Percentiles rank a stretch among this genome's conserved stretches.
Evolutionary conservation across 2,888 invertebrate genomes (phyloP).

Genomic region (Plebejus melissa): DNA sequence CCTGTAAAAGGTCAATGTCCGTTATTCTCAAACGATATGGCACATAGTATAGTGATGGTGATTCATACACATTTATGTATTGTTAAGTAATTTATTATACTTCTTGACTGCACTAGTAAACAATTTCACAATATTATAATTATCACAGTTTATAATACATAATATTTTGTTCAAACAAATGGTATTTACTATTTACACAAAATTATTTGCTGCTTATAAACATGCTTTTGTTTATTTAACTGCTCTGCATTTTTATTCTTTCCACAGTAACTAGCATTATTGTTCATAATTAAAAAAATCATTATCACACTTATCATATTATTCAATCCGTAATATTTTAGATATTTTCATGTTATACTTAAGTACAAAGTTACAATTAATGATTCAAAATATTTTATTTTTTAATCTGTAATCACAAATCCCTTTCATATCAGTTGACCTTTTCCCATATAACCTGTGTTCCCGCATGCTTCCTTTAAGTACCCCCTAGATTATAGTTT

Average conservation of each 20-base stretch:
- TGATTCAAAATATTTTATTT: not conserved
- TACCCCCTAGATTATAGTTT: conserved; percentile 62
- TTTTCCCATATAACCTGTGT: conserved; percentile 42
- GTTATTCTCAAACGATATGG: too few relatives aligned
- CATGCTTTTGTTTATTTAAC: conserved; percentile 52
- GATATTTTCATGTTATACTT: not conserved
- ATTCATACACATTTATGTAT: not conserved
- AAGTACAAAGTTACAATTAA: not conserved
- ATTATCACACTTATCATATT: not conserved
- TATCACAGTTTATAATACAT: not conserved
- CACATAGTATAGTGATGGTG: not conserved
- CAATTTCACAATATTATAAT: not conserved
- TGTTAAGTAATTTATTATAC: conserved; percentile 9
- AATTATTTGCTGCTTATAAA: conserved; percentile 43
- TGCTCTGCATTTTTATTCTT: conserved; percentile 73
- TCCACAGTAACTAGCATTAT: conserved; percentile 50
- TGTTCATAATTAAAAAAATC: conserved; percentile 28
- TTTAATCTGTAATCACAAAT: not conserved
- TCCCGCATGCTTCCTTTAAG: conserved; percentile 79
- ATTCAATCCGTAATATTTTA: not conserved
- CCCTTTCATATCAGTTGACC: conserved; percentile 33
- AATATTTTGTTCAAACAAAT: conserved; percentile 35
- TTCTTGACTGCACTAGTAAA: not conserved
- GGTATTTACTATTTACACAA: conserved; percentile 36
- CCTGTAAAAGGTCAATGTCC: too few relatives aligned